A percentile compares a stretch with the other conserved stretches of the same genome.
Conservation (phyloP, 2,797 vertebrate species). For the Sebastes reedi region DNA sequence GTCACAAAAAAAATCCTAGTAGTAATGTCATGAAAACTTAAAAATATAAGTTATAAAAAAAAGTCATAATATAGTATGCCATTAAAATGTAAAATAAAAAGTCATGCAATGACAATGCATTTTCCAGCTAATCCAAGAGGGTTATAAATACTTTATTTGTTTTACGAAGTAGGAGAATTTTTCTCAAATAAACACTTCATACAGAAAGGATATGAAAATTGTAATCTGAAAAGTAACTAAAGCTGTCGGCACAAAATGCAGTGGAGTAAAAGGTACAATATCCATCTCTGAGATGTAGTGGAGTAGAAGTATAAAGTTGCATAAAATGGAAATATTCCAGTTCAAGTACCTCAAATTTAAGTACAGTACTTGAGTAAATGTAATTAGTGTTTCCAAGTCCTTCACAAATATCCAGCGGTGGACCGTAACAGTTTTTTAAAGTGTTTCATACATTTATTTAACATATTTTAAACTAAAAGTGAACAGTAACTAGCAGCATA, state of each 20-base stretch:
- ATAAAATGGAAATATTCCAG: background rate
- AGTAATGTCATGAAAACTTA: too few relatives aligned
- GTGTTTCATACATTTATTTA: background rate
- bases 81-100: background rate
- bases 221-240: background rate
- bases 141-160: too few relatives aligned
- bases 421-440: too few relatives aligned
- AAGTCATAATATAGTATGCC: background rate
- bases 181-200: too few relatives aligned
- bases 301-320: background rate
- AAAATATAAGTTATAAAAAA: too few relatives aligned
- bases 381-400: background rate
- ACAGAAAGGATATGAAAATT: background rate
- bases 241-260: background rate
- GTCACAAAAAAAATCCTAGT: background rate
- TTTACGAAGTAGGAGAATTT: too few relatives aligned
- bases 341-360: background rate
- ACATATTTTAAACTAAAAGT: background rate
- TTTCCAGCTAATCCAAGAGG: background rate
- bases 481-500: background rate
- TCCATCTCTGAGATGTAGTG: background rate
- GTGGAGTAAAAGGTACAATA: background rate
- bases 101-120: background rate
- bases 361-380: background rate
- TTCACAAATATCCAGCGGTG: rapidly evolving